Conservation (phyloP, 2,888 invertebrate genomes). For the Stenodema calcarata region DNA sequence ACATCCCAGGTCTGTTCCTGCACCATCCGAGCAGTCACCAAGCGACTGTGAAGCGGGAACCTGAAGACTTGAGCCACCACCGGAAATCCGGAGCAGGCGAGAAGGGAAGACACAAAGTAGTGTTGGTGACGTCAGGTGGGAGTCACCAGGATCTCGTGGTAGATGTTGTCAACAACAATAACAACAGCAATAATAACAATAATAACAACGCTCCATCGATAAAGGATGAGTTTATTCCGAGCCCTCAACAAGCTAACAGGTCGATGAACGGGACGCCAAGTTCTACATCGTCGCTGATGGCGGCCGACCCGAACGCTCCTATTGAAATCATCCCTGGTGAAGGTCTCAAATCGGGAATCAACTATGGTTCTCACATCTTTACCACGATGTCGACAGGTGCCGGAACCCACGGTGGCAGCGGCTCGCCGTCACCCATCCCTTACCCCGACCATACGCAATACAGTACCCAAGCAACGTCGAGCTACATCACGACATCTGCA, state of each 20-base stretch:
- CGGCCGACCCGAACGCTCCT: constrained; percentile 64
- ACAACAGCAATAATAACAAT: constrained; percentile 66
- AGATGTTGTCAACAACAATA: constrained; percentile 63
- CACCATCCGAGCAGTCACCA: constrained; percentile 58
- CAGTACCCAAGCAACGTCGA: constrained; percentile 57
- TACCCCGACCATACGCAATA: constrained; percentile 63
- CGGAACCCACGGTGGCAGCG: constrained; percentile 59
- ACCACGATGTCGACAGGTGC: constrained; percentile 65
- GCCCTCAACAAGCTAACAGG: constrained; percentile 73
- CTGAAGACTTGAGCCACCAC: constrained; percentile 77
- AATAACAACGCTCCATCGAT: constrained; percentile 64
- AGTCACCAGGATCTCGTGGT: constrained; percentile 63
- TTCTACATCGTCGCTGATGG: constrained; percentile 70
- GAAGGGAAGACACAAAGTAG: constrained; percentile 59
- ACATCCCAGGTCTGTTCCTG: constrained; percentile 66
- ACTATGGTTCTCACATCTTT: constrained; percentile 74
- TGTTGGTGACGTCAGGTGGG: constrained; percentile 62
- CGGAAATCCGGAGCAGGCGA: constrained; percentile 63
- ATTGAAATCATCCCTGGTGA: constrained; percentile 64
- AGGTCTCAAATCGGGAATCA: constrained; percentile 67
- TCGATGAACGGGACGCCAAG: constrained; percentile 72
- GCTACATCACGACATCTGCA: constrained; percentile 62
- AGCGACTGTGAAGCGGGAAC: constrained; percentile 75
- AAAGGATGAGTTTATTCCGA: constrained; percentile 62
- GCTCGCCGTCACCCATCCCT: constrained; percentile 72